A percentile compares a stretch with the other conserved stretches of the same genome.
Evolutionary conservation across 2,797 vertebrate species (phyloP).

Genomic region (Oryzias sinensis): DNA sequence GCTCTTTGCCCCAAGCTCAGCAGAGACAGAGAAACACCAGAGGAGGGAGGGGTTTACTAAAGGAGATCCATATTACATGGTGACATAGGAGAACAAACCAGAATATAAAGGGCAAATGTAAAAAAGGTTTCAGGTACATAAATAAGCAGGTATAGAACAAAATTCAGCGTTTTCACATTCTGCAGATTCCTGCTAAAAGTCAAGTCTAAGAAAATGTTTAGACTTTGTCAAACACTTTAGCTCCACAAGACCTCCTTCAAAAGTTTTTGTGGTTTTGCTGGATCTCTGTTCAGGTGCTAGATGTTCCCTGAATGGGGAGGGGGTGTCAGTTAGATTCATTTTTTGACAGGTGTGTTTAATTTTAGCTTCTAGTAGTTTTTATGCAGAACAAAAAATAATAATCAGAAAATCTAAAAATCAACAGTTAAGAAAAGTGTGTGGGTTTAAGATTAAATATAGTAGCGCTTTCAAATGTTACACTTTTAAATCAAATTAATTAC

Average conservation of each 20-base stretch:
- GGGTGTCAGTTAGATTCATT: not conserved
- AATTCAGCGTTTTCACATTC: not conserved
- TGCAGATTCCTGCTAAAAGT: not conserved
- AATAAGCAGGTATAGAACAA: not conserved
- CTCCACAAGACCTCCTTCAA: not conserved
- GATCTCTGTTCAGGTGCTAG: slow-evolving; percentile 1
- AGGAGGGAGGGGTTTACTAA: slow-evolving; percentile 1
- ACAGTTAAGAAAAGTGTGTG: not conserved
- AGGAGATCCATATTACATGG: slow-evolving; percentile 18
- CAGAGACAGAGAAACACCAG: slow-evolving; percentile 37
- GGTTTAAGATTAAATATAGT: not conserved
- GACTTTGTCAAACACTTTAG: not conserved
- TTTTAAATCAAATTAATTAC: not conserved
- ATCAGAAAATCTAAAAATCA: not conserved
- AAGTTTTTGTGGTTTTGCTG: not conserved
- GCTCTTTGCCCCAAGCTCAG: slow-evolving; percentile 62
- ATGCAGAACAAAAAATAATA: not conserved
- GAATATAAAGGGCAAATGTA: slow-evolving; percentile 18
- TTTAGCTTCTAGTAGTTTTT: not conserved
- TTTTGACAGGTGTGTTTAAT: no score
- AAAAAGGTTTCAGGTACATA: slow-evolving; percentile 9
- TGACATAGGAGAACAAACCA: slow-evolving; percentile 20
- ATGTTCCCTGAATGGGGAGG: not conserved
- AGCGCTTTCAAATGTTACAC: not conserved
- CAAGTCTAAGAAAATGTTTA: not conserved